A percentile compares a stretch with the other conserved stretches of the same genome.
Evolutionary conservation across 2,113 vertebrate genomes (phyloP).

Genomic region (Lycocorax pyrrhopterus): DNA sequence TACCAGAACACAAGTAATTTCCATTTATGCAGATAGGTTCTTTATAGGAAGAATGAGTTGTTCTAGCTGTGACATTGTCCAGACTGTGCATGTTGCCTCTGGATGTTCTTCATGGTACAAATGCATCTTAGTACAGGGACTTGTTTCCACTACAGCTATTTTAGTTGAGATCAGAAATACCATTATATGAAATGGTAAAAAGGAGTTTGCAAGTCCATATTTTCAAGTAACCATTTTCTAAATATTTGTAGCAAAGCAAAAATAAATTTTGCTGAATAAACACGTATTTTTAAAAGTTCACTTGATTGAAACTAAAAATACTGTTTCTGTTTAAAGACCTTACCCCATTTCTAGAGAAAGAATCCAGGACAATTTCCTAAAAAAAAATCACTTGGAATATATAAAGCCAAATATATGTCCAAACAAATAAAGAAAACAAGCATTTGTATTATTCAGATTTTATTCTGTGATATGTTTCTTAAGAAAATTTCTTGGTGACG

Average conservation of each 20-base stretch:
- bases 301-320: background rate
- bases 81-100: background rate
- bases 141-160: background rate
- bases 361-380: background rate
- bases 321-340: background rate
- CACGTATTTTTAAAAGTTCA: accelerated
- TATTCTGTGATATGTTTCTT: background rate
- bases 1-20: background rate
- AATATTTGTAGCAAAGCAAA: background rate
- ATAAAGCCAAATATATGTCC: background rate
- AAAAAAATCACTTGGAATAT: background rate
- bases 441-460: background rate
- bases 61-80: background rate
- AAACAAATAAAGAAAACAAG: background rate
- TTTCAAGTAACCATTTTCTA: background rate
- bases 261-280: background rate
- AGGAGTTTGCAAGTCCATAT: background rate
- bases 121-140: background rate
- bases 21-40: background rate
- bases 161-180: background rate
- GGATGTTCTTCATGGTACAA: background rate
- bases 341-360: background rate
- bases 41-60: background rate
- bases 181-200: background rate
- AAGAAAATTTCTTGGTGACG: background rate